Conservation (phyloP, 53 echinoderm and acorn worm species). For the Apostichopus leukothele region DNA sequence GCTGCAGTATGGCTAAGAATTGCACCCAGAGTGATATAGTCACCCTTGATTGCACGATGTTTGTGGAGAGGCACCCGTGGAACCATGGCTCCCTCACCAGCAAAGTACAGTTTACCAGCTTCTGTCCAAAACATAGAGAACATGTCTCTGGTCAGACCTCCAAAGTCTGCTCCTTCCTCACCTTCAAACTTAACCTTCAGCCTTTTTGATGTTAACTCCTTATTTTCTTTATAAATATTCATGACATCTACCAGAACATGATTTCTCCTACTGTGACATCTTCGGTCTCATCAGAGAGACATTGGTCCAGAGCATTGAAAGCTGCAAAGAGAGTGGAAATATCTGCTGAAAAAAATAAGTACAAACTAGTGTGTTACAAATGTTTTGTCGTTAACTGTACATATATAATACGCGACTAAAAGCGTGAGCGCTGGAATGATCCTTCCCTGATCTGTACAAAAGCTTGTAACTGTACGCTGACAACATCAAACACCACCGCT, state of each 20-base stretch:
- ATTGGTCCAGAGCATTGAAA: too few species aligned
- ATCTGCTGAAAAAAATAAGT: too few species aligned
- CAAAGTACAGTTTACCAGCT: not conserved
- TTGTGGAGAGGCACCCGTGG: not conserved
- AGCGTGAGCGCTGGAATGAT: constrained; percentile 51
- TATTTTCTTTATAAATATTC: too few species aligned
- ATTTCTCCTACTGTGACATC: too few species aligned
- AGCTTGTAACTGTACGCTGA: constrained; percentile 25
- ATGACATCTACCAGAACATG: too few species aligned
- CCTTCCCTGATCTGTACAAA: constrained; percentile 6
- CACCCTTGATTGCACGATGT: not conserved
- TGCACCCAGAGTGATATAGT: not conserved
- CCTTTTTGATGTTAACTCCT: too few species aligned
- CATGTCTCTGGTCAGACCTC: not conserved
- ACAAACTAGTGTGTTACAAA: too few species aligned
- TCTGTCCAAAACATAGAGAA: constrained; percentile 1
- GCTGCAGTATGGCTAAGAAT: not conserved
- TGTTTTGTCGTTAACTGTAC: too few species aligned
- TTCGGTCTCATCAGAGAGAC: too few species aligned
- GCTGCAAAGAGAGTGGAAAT: too few species aligned
- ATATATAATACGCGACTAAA: constrained; percentile 28
- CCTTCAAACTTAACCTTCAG: too few species aligned
- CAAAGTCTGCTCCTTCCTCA: not conserved
- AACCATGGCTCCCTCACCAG: not conserved
- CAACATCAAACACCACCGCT: constrained; percentile 46